Conservation (phyloP, 2,797 vertebrate species). For the Halcyon badia region DNA sequence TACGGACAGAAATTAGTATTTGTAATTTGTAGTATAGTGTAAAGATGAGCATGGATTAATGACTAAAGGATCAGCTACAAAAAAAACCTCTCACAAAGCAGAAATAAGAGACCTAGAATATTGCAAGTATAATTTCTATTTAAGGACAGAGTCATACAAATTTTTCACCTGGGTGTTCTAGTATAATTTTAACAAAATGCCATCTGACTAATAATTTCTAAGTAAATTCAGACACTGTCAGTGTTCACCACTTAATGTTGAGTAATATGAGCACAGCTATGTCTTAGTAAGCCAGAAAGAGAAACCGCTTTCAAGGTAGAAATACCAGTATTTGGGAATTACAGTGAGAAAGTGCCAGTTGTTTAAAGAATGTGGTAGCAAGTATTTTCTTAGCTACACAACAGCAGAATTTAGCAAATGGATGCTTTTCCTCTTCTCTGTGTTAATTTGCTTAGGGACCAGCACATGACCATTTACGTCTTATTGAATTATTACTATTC, state of each 20-base stretch:
- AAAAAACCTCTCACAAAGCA: not conserved
- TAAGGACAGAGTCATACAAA: not conserved
- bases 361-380: not conserved
- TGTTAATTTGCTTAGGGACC: not conserved
- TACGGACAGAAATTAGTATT: not conserved
- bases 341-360: not conserved
- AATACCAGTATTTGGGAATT: not conserved
- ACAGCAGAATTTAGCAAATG: not conserved
- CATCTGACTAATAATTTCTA: not conserved
- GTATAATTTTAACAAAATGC: not conserved
- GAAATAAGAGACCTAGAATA: not conserved
- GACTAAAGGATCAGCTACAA: not conserved
- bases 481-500: not conserved
- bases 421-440: not conserved
- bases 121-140: not conserved
- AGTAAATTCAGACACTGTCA: not conserved
- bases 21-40: not conserved
- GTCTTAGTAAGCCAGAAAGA: not conserved
- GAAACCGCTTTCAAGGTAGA: not conserved
- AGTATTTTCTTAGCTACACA: not conserved
- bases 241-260: not conserved
- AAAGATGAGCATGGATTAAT: not conserved
- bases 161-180: not conserved
- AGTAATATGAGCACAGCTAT: not conserved
- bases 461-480: not conserved